phyloP scores from a whole-genome alignment of 2,113 vertebrate species.

The Psittacus erithacus region DNA sequence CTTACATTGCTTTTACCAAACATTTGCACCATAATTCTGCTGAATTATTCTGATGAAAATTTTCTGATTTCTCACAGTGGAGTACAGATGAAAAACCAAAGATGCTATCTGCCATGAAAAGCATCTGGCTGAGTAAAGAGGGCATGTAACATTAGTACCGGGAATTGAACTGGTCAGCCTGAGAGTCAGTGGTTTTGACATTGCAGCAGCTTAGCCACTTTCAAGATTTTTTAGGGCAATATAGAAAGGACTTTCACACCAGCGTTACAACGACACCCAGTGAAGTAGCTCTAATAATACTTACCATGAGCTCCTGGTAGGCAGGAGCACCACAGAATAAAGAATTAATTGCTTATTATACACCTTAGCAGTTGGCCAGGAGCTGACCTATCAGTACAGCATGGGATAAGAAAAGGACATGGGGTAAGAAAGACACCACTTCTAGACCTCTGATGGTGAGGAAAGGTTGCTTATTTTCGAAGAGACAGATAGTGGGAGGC shows the following conservation, averaged over 20 bases:
- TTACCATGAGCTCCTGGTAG: background rate
- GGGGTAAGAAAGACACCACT: background rate
- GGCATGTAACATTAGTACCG: background rate
- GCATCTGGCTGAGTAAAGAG: background rate
- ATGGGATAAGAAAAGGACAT: background rate
- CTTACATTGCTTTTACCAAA: background rate
- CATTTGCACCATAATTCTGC: background rate
- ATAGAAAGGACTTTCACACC: background rate
- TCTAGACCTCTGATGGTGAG: background rate
- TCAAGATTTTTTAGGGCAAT: background rate
- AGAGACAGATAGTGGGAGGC: background rate
- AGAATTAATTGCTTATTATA: background rate
- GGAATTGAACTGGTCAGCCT: background rate
- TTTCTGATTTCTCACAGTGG: background rate
- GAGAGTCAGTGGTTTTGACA: background rate
- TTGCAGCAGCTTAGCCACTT: fast-evolving
- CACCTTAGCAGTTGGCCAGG: background rate
- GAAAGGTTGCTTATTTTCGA: background rate
- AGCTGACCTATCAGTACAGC: background rate
- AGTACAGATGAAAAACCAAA: background rate
- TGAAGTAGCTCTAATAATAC: background rate
- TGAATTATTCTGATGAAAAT: background rate
- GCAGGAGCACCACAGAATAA: background rate
- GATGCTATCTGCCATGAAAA: background rate
- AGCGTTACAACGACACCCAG: background rate